Conservation (phyloP, 2,888 invertebrate species). For the Synergus laeviventris region DNA sequence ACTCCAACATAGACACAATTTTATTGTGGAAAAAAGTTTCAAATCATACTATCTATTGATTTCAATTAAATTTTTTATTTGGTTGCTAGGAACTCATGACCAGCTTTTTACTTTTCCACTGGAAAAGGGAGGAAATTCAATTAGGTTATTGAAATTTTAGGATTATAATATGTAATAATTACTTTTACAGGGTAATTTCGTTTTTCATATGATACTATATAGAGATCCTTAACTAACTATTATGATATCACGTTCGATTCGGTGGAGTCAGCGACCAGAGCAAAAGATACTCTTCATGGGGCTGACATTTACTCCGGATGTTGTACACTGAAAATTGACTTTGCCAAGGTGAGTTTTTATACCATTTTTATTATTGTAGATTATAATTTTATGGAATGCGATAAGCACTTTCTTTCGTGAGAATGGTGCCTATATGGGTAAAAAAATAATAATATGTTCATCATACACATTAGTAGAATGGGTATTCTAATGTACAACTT, state of each 20-base stretch:
- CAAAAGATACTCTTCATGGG: constrained; percentile 96
- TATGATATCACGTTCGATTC: constrained; percentile 92
- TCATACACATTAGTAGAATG: too few relatives aligned
- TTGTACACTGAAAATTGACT: constrained; percentile 99
- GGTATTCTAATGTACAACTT: too few relatives aligned
- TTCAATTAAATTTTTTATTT: constrained; percentile 11
- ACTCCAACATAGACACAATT: neutral
- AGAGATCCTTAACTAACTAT: constrained; percentile 65
- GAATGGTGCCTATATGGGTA: neutral
- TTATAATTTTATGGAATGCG: constrained; percentile 1
- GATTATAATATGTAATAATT: neutral
- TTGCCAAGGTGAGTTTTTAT: constrained; percentile 91
- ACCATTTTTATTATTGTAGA: neutral
- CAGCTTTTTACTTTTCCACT: neutral
- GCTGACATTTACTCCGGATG: constrained; percentile 99
- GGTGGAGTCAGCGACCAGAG: constrained; percentile 94
- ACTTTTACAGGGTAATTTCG: neutral
- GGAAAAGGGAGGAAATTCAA: neutral
- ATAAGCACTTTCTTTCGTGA: neutral
- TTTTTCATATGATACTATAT: constrained; percentile 6
- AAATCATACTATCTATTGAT: neutral
- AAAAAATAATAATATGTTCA: too few relatives aligned
- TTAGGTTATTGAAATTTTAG: neutral
- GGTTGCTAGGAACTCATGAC: neutral
- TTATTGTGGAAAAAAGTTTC: neutral